These are phyloP conservation scores for Morpho achilles DNA, from an alignment of 2,888 invertebrate species.

Conservation along the genomic window DNA sequence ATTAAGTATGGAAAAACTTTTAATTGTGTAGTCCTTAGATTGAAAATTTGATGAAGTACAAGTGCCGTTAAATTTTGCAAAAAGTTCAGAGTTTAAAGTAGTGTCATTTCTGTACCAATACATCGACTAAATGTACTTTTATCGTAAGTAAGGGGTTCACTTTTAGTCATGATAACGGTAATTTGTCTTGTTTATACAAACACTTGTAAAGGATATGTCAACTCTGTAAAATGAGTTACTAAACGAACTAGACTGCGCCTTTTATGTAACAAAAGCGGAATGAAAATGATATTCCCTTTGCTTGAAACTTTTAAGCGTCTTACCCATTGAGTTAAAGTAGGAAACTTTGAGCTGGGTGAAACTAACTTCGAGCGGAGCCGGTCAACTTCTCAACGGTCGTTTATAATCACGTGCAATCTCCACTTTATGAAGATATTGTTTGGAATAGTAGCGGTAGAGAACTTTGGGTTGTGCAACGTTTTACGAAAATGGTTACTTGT, in stretches of 20 bases:
- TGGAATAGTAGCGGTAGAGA: constrained; percentile 1
- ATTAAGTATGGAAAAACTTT: too few relatives aligned
- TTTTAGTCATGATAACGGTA: too few relatives aligned
- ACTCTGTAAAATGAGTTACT: neutral
- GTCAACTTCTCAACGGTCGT: constrained; percentile 53
- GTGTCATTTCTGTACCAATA: too few relatives aligned
- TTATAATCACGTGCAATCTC: constrained; percentile 28
- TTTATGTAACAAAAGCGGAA: constrained; percentile 17
- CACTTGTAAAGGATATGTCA: too few relatives aligned
- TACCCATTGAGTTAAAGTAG: constrained; percentile 35
- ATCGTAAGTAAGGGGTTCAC: too few relatives aligned
- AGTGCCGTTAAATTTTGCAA: too few relatives aligned
- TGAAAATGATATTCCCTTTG: constrained; percentile 26
- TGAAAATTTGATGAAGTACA: too few relatives aligned
- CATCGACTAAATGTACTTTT: too few relatives aligned
- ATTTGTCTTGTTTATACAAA: too few relatives aligned
- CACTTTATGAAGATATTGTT: constrained; percentile 13
- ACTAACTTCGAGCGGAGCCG: constrained; percentile 49
- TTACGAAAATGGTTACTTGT: constrained; percentile 7
- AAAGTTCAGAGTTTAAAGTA: too few relatives aligned
- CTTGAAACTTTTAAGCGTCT: constrained; percentile 27
- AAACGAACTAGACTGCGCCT: constrained; percentile 6
- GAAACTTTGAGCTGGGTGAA: constrained; percentile 35
- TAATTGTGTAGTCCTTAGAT: too few relatives aligned
- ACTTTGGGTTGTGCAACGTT: constrained; percentile 2